phyloP scores from a whole-genome alignment of 2,797 vertebrate species.

The Phrynocephalus guinanensis region DNA sequence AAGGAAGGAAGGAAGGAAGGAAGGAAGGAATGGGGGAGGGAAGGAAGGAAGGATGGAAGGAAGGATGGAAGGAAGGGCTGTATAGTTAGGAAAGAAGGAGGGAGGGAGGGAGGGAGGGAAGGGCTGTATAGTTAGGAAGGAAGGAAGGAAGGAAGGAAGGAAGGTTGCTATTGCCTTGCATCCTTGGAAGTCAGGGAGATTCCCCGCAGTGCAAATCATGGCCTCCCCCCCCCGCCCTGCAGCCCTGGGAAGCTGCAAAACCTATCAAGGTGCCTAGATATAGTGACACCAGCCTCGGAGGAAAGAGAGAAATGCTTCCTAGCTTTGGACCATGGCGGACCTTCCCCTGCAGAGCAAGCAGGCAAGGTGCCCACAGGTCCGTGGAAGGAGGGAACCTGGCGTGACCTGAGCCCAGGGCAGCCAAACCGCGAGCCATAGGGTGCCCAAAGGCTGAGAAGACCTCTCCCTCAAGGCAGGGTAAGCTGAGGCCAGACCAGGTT shows the following conservation, averaged over 20 bases:
- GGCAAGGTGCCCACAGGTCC: no score
- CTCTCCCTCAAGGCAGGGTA: no score
- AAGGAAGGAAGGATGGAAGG: no score
- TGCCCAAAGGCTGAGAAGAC: neutral
- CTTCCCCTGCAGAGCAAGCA: no score
- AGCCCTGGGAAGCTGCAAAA: neutral
- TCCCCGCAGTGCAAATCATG: neutral
- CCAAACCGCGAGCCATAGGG: neutral
- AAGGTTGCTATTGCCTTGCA: neutral
- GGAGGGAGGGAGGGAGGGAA: neutral
- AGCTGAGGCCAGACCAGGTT: neutral
- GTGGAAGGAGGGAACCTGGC: no score
- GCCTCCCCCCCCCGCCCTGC: no score
- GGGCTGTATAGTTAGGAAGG: neutral
- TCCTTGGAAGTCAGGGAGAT: neutral
- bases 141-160: neutral
- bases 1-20: no score
- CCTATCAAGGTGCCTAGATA: neutral
- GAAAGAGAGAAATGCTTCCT: no score
- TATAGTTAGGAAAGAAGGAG: neutral
- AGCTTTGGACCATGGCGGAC: no score
- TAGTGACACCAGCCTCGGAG: neutral
- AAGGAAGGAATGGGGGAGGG: neutral
- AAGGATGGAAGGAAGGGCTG: no score
- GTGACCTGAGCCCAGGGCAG: no score